Evolutionary conservation across 2,797 vertebrate genomes (phyloP), one percentile per base, ranked within the genome.

Genomic region (Sebastiscus albofasciatus): DNA sequence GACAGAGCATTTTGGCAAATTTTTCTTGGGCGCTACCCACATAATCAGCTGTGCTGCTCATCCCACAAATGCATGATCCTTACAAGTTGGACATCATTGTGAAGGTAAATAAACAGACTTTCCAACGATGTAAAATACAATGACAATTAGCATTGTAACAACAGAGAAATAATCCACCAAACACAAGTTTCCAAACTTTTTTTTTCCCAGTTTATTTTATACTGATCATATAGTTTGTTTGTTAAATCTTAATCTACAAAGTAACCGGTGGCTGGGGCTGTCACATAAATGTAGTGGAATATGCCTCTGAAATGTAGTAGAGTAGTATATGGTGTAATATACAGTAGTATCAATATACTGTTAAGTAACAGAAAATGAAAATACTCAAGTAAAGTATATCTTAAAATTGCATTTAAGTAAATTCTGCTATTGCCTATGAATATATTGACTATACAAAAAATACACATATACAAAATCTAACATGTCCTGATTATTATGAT

Each of bases 311-410:
- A 59, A 59, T 59, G 14, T 26, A 58, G 26, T 54, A 12, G n/a
- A 55, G 9, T 24, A 55, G 52, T 54, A 22, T 54, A 54, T 22
- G 0, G n/a, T 54, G 0, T n/a, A 52, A 52, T 52, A 52, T 52
- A 52, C 18, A n/a, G 18, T 52, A 10, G 1, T 54, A 54, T 54
- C 18, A 52, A 8, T 52, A 52, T n/a, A 54, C 54, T 56, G 0
- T 26, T 26, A 0, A 24, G 54, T 56, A 24, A 56, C 54, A 56
- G 0, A 13, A 42, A 6, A 14, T 42, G 0, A 14, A 42, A 42
- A 42, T 42, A 42, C 39, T 42, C 2, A 26, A 56, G 54, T 56
- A 24, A 56, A 24, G 11, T 22, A 22, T 42, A 42, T 42, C 39
- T 0, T 42, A 52, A n/a, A 52, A 22, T 54, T 54, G n/a, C 0